phyloP scores from a whole-genome alignment of 2,797 vertebrate species.

The Coluber constrictor region DNA sequence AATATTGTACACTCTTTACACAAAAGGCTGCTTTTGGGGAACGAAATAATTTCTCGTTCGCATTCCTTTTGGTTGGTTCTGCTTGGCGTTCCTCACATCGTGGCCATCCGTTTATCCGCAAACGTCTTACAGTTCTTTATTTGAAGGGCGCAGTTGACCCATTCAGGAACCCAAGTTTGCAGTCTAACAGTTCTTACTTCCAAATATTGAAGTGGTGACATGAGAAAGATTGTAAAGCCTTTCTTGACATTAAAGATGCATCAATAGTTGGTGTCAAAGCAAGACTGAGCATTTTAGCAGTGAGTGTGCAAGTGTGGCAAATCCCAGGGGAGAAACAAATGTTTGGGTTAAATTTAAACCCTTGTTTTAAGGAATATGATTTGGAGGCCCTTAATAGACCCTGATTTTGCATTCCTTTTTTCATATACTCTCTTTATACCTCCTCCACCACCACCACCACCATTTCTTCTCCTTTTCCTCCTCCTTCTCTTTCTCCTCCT shows the following conservation, averaged over 20 bases:
- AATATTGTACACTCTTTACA: background rate
- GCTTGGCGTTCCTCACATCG: background rate
- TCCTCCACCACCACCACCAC: background rate
- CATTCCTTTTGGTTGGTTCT: background rate
- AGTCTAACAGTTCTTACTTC: background rate
- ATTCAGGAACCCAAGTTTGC: background rate
- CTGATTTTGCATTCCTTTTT: background rate
- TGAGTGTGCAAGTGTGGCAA: constrained; percentile 37
- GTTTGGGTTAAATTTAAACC: background rate
- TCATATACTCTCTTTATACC: background rate
- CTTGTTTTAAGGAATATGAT: constrained; percentile 34
- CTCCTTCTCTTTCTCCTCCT: background rate
- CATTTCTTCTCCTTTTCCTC: background rate
- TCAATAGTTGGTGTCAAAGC: background rate
- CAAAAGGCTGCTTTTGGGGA: background rate
- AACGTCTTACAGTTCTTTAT: background rate
- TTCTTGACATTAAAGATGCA: background rate
- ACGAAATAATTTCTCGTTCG: background rate
- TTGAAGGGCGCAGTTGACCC: background rate
- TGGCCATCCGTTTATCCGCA: background rate
- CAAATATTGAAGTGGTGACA: background rate
- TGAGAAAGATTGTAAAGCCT: background rate
- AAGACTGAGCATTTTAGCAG: background rate
- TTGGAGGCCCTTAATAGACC: background rate
- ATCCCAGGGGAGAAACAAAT: constrained; percentile 45